Percentiles rank a stretch among this genome's conserved stretches.
Evolutionary conservation across 2,797 vertebrate genomes (phyloP).

Genomic region (Intellagama lesueurii): DNA sequence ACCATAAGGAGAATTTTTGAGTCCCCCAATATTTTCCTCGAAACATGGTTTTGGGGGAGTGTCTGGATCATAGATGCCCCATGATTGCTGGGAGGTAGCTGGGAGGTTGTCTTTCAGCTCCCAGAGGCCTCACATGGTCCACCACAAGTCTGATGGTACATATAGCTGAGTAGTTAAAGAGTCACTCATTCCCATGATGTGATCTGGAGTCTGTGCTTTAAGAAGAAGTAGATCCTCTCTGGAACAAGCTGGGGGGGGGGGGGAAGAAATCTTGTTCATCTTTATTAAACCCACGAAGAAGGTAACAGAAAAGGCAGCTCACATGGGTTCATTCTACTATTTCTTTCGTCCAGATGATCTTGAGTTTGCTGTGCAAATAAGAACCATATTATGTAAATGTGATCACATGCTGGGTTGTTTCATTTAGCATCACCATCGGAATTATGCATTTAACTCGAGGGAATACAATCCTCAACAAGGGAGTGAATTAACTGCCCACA

Average conservation of each 20-base stretch:
- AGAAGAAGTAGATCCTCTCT: background rate
- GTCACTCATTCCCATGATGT: background rate
- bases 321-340: slow-evolving; percentile 63
- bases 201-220: slow-evolving; percentile 48
- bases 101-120: too few relatives aligned
- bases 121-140: too few relatives aligned
- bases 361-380: slow-evolving; percentile 73
- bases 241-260: slow-evolving; percentile 56
- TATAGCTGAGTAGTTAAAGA: background rate
- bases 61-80: too few relatives aligned
- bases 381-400: slow-evolving; percentile 76
- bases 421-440: slow-evolving; percentile 79
- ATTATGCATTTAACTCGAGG: slow-evolving; percentile 82
- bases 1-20: too few relatives aligned
- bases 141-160: too few relatives aligned
- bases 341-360: slow-evolving; percentile 66
- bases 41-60: too few relatives aligned
- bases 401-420: slow-evolving; percentile 74
- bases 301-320: slow-evolving; percentile 66
- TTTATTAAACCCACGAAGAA: slow-evolving; percentile 55
- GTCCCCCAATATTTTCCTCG: too few relatives aligned
- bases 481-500: slow-evolving; percentile 82
- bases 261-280: slow-evolving; percentile 57
- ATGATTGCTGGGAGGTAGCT: too few relatives aligned
- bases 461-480: slow-evolving; percentile 80